Evolutionary conservation across 2,888 invertebrate species (phyloP), one percentile per base, ranked within the genome.

Genomic region (Peribatodes rhomboidaria): DNA sequence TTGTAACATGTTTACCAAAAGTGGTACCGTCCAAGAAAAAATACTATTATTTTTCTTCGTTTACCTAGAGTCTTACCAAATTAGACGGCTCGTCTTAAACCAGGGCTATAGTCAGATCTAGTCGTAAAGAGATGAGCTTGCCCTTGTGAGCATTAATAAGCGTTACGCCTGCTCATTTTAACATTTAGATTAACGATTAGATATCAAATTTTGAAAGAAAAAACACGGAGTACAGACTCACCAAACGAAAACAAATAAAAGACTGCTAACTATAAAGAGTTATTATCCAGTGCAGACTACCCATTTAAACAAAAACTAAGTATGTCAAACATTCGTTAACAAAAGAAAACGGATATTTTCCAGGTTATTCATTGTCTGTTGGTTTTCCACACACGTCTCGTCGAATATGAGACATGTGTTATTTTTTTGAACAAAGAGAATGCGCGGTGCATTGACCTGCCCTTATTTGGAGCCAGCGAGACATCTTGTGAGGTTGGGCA

Each of bases 361-460:
- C 72, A 75, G 59, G 70, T 69, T 75, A 73, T 77, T 57, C 68
- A 63, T 78, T 72, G 78, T 77, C 75, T 81, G 79, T 87, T 87
- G 77, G 75, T 79, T 84, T 86, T 86, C 87, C 83, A 80, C 81
- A 78, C 89, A 88, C 86, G 89, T 85, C 80, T 80, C 78, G 80
- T 79, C 72, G 73, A 75, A 75, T 73, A 69, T 74, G 70, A 85
- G 84, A 84, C 83, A 83, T 84, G 85, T 85, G 84, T 86, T 86
- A 79, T 83, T 84, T 86, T 87, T 89, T 88, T 84, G 81, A 91
- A 90, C 90, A 91, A 90, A 90, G 88, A 83, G 79, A 69, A 77
- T 75, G 75, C 70, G 79, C 79, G 82, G 90, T 75, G 84, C 90
- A 88, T 84, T 80, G 90, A 89, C 90, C 91, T 82, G 78, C 78